phyloP scores from a whole-genome alignment of 2,888 invertebrate species.

The Lycophotia porphyrea region DNA sequence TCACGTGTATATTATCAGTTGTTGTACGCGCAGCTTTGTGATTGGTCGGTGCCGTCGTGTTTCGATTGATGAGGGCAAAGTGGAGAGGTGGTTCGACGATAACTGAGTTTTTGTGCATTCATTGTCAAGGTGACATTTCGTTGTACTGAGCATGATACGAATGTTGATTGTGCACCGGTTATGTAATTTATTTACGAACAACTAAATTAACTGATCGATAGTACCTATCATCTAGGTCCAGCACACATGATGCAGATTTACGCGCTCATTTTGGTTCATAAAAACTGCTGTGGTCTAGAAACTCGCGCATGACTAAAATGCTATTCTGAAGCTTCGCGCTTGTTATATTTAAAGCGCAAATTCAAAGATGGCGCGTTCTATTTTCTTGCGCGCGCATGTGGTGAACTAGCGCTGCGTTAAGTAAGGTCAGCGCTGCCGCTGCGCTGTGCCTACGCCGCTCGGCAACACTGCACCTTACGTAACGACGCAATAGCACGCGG shows the following conservation, averaged over 20 bases:
- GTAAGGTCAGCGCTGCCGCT: conserved; percentile 84
- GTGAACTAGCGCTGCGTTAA: conserved; percentile 79
- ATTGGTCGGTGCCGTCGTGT: conserved; percentile 41
- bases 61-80: conserved; percentile 64
- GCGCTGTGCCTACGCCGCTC: conserved; percentile 74
- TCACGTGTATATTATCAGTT: conserved; percentile 65
- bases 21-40: conserved; percentile 47
- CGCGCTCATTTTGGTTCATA: not conserved
- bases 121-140: conserved; percentile 81
- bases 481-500: conserved; percentile 64
- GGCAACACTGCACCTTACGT: conserved; percentile 72
- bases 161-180: conserved; percentile 24
- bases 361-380: conserved; percentile 62
- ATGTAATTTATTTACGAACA: conserved; percentile 27
- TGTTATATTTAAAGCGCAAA: conserved; percentile 59
- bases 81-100: conserved; percentile 70
- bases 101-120: conserved; percentile 72
- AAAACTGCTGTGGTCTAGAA: conserved; percentile 12
- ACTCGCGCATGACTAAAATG: conserved; percentile 51
- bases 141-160: conserved; percentile 60
- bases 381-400: conserved; percentile 63
- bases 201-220: not conserved
- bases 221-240: not conserved
- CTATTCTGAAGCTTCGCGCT: conserved; percentile 56
- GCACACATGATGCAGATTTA: not conserved